Base-by-base conservation (phyloP, 2,888 invertebrate species). In the Mesorhabditis sp. region DNA sequence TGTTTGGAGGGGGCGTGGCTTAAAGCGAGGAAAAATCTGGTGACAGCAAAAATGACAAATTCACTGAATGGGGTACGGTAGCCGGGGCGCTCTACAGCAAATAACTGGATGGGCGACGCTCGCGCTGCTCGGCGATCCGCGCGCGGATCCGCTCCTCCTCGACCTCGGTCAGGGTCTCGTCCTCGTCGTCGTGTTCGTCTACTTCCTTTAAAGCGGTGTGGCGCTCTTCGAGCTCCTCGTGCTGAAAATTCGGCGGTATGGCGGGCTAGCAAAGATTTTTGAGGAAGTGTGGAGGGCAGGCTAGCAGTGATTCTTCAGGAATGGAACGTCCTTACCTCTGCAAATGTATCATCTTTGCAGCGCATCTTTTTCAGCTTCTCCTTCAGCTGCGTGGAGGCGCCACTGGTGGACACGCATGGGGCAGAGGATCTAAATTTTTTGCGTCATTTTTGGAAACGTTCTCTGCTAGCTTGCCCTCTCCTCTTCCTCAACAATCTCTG, bases 161-260 rank as follows among this genome's bases (percentile, higher is more conserved):
- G 63, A 58, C 72, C 43, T 58, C 61, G 10, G 13, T 50, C 7
- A 63, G 15, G n/a, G 62, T 62, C 43, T 71, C 4, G 67, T 63
- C 50, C 15, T 72, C 73, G 41, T 69, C 69, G 44, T 28, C 28
- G 28, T 28, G 28, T 28, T 28, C 28, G 28, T 28, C 28, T 28
- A 28, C 28, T 28, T 28, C 28, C 28, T 28, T 28, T 28, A 28
- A 28, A 28, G 28, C 28, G 28, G 28, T 28, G 28, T 28, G 28
- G 28, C 28, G 1, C 28, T 73, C 66, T 43, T 42, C 58, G 41
- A 72, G 67, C 67, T 72, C n/a, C 7, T n/a, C n/a, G 7, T 50
- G 58, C 58, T 50, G n/a, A 50, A 50, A 50, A 28, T 28, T 28
- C 28, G 28, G 28, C 1, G 28, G 28, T 28, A 28, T 28, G 28